Base-by-base conservation (phyloP, 2,888 invertebrate genomes). In the Dascillus cervinus region DNA sequence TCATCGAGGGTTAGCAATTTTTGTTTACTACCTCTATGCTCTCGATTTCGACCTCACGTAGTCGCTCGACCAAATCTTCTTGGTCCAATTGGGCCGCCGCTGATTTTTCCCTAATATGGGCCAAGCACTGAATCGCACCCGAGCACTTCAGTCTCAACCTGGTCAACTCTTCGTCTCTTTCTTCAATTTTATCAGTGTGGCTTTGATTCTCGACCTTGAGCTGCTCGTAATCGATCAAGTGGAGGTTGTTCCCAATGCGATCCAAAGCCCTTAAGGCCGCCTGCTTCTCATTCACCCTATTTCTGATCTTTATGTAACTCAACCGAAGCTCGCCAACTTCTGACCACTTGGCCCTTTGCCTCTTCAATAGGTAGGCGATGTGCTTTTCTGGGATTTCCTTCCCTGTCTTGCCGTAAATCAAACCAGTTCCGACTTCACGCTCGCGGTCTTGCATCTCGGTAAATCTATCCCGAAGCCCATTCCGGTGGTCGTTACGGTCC, bases 161-260 rank as follows among this genome's bases (percentile, higher is more conserved):
- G 21, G 62, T 50, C 27, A 73, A 44, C 48, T 72, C 71, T 51
- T 70, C 70, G 42, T 72, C 71, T 42, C 70, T 56, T 46, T 73
- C 72, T 49, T 73, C 72, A 32, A 73, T 67, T 56, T 72, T 73
- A 45, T 72, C 72, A 29, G 66, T 60, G 45, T 66, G 66, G 14
- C 65, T 67, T 50, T 68, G 68, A 46, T 72, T 71, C 50, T 72
- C 70, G 38, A 70, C 66, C 52, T 71, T 70, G 36, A 73, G 51
- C 47, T 72, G 71, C 52, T 73, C 72, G 56, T 69, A 73, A 52
- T 73, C 70, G 38, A 69, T 67, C 40, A 73, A 49, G 38, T 69
- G 66, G 20, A 70, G 56, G 25, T 68, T 67, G 17, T 66, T 71
- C 2, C 68, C 70, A 22, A 73, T 57, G 38, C 66, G 67, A 47